Evolutionary conservation across 1,140 invertebrate species (phyloP).

Genomic region (Penaeus indicus): DNA sequence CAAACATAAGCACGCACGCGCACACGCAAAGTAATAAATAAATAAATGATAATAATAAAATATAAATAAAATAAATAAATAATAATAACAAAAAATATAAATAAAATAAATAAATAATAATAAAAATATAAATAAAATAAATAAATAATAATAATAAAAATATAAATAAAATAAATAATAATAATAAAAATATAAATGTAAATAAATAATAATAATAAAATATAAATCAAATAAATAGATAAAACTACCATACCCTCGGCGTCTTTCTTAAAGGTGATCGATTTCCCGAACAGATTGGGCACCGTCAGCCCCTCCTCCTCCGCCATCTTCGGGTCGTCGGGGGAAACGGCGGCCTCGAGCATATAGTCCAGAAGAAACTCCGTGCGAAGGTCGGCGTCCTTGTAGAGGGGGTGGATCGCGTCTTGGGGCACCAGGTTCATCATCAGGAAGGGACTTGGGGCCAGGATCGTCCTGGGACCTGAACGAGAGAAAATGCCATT

Average conservation of each 20-base stretch:
- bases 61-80: neutral
- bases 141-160: no score
- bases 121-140: neutral
- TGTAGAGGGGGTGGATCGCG: conserved; percentile 22
- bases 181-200: neutral
- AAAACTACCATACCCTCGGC: conserved; percentile 19
- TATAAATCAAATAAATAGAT: neutral
- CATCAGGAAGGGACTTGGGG: neutral
- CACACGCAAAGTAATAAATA: no score
- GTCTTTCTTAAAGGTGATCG: conserved; percentile 31
- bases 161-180: no score
- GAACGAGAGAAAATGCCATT: neutral
- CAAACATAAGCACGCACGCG: no score
- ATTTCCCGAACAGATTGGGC: conserved; percentile 25
- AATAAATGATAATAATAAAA: neutral
- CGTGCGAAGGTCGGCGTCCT: conserved; percentile 1
- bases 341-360: conserved; percentile 6
- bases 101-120: no score
- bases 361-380: conserved; percentile 38
- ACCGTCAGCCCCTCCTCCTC: conserved; percentile 20
- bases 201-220: neutral
- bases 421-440: conserved; percentile 29
- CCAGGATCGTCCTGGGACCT: conserved; percentile 16
- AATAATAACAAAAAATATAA: no score
- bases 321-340: neutral